phyloP scores from a whole-genome alignment of 2,113 vertebrate genomes.

The Anarhynchus alexandrinus region DNA sequence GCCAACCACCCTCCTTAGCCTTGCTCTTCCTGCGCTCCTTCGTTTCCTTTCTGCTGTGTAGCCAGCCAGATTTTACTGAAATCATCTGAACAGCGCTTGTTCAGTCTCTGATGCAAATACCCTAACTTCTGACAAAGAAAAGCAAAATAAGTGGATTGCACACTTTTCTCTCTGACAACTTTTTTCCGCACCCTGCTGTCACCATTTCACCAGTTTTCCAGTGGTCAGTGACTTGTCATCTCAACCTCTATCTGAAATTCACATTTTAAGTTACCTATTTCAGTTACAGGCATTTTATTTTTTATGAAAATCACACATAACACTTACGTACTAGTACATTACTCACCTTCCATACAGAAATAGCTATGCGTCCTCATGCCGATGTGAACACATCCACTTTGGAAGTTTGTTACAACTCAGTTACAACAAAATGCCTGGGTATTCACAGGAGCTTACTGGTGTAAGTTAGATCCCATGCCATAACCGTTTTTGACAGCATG shows the following conservation, averaged over 20 bases:
- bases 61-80: background rate
- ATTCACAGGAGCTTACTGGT: background rate
- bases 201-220: background rate
- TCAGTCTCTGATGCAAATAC: background rate
- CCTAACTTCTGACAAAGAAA: background rate
- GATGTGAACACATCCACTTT: background rate
- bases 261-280: background rate
- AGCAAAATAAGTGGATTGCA: background rate
- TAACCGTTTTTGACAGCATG: background rate
- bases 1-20: background rate
- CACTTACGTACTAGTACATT: background rate
- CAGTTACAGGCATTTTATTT: background rate
- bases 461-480: no score
- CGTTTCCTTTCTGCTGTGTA: background rate
- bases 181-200: background rate
- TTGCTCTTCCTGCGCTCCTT: background rate
- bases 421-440: background rate
- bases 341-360: background rate
- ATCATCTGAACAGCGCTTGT: background rate
- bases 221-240: background rate
- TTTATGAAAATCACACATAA: background rate
- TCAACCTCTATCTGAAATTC: background rate
- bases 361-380: background rate
- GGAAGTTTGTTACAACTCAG: background rate
- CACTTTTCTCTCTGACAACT: background rate